These are phyloP conservation scores for Drosophila birchii DNA, from an alignment of 2,888 invertebrate species.

Conservation along the genomic window DNA sequence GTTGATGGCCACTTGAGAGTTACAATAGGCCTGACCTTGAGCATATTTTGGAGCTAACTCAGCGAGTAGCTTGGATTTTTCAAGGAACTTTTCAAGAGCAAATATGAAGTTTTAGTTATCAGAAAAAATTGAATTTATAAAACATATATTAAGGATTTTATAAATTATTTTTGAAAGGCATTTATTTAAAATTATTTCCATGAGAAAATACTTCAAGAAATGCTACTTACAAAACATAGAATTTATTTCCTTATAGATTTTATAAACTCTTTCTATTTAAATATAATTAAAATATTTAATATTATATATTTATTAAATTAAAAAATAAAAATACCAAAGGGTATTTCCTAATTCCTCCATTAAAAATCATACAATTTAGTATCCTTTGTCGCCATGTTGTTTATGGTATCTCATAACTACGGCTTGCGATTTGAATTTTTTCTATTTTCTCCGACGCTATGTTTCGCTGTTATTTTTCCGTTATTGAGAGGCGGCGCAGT, in stretches of 20 bases:
- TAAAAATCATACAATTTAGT: neutral
- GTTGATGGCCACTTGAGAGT: slow-evolving; percentile 32
- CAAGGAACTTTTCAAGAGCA: neutral
- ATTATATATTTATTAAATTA: too few relatives aligned
- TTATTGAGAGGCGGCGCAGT: slow-evolving; percentile 48
- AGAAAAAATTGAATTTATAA: neutral
- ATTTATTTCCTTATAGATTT: neutral
- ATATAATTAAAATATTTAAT: accelerated
- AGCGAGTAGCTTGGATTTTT: neutral
- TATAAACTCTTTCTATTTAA: too few relatives aligned
- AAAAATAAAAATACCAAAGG: neutral
- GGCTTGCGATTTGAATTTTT: slow-evolving; percentile 21
- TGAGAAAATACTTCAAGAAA: neutral
- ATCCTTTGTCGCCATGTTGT: slow-evolving; percentile 44
- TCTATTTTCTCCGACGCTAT: slow-evolving; percentile 4
- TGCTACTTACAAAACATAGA: neutral
- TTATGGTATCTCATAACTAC: slow-evolving; percentile 51
- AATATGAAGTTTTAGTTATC: neutral
- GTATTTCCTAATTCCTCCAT: neutral
- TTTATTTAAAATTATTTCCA: neutral
- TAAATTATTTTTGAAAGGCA: neutral
- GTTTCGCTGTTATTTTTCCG: slow-evolving; percentile 15
- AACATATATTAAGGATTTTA: neutral
- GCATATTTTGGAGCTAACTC: slow-evolving; percentile 3
- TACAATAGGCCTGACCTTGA: slow-evolving; percentile 29